phyloP scores from a whole-genome alignment of 1,140 invertebrate genomes.

The Antheraea pernyi region DNA sequence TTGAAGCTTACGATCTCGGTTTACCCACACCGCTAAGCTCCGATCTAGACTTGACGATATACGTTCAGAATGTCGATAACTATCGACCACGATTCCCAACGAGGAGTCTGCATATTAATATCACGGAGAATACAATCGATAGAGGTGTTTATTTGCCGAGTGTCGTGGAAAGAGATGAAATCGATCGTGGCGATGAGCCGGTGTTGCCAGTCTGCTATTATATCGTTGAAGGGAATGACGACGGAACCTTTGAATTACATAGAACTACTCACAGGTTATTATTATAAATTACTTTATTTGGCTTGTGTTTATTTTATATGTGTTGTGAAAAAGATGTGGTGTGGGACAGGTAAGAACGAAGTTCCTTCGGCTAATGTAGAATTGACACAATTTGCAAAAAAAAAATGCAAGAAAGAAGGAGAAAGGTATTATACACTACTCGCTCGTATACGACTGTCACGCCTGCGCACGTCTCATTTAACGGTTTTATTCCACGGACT shows the following conservation, averaged over 20 bases:
- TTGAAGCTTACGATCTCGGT: conserved; percentile 94
- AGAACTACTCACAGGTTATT: conserved; percentile 84
- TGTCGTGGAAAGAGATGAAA: conserved; percentile 91
- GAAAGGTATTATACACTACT: no score
- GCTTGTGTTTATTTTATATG: no score
- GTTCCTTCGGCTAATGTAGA: no score
- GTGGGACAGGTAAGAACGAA: no score
- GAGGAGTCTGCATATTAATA: conserved; percentile 86
- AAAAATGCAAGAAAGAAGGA: no score
- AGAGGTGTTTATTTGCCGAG: conserved; percentile 87
- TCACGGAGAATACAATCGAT: conserved; percentile 88
- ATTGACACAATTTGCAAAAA: no score
- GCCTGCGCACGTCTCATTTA: no score
- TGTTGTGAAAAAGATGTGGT: no score
- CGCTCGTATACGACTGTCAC: no score
- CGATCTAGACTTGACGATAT: conserved; percentile 93
- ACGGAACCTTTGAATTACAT: conserved; percentile 86
- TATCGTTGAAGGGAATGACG: conserved; percentile 89
- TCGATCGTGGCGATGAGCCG: conserved; percentile 88
- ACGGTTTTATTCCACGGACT: no score
- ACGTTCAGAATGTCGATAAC: conserved; percentile 93
- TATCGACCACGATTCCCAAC: conserved; percentile 92
- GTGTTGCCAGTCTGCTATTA: conserved; percentile 92
- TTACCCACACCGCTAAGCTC: conserved; percentile 91
- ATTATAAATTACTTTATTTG: neutral